A percentile compares a stretch with the other conserved stretches of the same genome.
Conservation (phyloP, 2,113 vertebrate species). For the Megaleporinus macrocephalus region DNA sequence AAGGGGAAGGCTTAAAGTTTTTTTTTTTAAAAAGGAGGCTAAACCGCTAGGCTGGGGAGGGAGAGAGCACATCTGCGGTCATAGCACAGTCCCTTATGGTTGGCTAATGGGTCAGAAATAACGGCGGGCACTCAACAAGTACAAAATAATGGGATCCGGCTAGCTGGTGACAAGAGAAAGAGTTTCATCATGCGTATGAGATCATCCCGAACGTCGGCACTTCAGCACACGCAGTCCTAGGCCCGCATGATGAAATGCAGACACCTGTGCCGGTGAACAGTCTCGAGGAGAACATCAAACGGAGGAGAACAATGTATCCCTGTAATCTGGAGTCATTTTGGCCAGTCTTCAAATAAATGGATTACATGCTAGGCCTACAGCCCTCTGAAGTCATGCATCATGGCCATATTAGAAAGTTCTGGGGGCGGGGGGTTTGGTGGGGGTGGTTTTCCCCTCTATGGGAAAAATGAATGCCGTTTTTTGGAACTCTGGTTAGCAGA, state of each 20-base stretch:
- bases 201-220: conserved; percentile 29
- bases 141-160: conserved; percentile 51
- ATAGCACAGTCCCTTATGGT: conserved; percentile 42
- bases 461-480: too few relatives aligned
- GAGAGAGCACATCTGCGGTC: conserved; percentile 40
- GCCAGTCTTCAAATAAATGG: background rate
- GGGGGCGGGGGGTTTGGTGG: too few relatives aligned
- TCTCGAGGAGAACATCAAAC: conserved; percentile 37
- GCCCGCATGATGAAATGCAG: conserved; percentile 13
- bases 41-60: conserved; percentile 17
- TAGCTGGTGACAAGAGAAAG: conserved; percentile 37
- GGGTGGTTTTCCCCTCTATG: too few relatives aligned
- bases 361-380: too few relatives aligned
- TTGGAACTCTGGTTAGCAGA: too few relatives aligned
- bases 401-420: too few relatives aligned
- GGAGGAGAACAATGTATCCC: background rate
- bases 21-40: conserved; percentile 30
- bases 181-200: conserved; percentile 42
- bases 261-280: conserved; percentile 26
- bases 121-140: conserved; percentile 49
- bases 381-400: too few relatives aligned
- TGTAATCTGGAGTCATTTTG: background rate
- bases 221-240: background rate
- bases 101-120: conserved; percentile 55
- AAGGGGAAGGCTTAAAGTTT: conserved; percentile 14